A percentile compares a stretch with the other conserved stretches of the same genome.
Conservation (phyloP, 1,140 invertebrate genomes). For the Branchinecta lindahli region DNA sequence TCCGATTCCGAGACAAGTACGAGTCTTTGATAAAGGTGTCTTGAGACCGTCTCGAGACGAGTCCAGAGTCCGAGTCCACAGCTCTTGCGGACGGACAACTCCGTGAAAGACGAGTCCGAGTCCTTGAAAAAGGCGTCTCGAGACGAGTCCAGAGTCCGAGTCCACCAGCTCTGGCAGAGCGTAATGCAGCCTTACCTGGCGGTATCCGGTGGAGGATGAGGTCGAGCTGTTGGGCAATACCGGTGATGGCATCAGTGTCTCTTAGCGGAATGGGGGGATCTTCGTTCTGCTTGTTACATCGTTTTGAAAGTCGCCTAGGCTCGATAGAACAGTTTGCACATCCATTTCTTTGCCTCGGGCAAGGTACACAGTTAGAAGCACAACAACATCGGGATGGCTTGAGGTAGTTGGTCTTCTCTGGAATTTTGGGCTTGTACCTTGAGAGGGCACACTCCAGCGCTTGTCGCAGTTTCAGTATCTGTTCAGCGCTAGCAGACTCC, state of each 20-base stretch:
- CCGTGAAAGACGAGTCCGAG: no score
- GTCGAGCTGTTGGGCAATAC: neutral
- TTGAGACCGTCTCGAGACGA: no score
- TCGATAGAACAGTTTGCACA: no score
- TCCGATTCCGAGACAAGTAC: no score
- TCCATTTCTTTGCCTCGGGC: neutral
- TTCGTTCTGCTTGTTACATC: no score
- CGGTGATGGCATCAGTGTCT: neutral
- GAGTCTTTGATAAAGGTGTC: no score
- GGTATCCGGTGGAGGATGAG: neutral
- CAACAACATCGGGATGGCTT: neutral
- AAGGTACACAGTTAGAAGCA: neutral
- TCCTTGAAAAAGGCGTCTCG: no score
- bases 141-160: no score
- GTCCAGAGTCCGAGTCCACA: no score
- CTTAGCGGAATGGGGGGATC: neutral
- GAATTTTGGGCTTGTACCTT: neutral
- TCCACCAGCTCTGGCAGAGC: no score
- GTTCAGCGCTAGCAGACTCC: neutral
- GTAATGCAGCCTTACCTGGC: neutral
- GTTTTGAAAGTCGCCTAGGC: no score
- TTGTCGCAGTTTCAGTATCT: neutral
- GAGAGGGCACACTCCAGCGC: constrained; percentile 1
- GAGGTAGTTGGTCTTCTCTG: neutral
- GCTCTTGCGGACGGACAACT: no score